Evolutionary conservation across 2,113 vertebrate genomes (phyloP), one percentile per base, ranked within the genome.

Genomic region (Puffinus mauretanicus): DNA sequence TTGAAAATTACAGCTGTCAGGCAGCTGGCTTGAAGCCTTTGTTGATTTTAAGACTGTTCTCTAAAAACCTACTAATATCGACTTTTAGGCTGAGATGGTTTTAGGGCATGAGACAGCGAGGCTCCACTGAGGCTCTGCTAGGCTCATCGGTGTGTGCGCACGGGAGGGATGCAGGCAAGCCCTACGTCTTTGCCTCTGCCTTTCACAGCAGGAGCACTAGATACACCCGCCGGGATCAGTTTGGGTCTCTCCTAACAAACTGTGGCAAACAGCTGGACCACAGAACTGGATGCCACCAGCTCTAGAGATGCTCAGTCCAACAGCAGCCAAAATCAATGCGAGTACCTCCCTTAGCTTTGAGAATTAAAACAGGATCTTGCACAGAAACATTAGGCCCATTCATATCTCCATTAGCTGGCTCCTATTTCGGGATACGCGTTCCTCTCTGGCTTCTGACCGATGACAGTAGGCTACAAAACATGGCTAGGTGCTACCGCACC

Each of bases 381-480:
- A 40, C 8, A 60, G n/a, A 89, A 89, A 49, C 6, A 38, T 66
- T 46, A 62, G 34, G 5, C 7, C 10, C 3, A 11, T 66, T 62
- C 32, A 21, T 46, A 42, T 29, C 25, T 80, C 36, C 10, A 11
- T 42, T 24, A 73, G 30, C 12, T 27, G 2, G 10, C 49, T 78
- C 16, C 7, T 90, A 0, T 62, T 94, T 85, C 1, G 2, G 30
- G 13, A 38, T 65, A 36, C 0, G 2, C 3, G 3, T 26, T 90
- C 40, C 27, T 62, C 47, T 67, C 54, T 46, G 57, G 44, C 12
- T 55, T 79, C 70, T 82, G 27, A 69, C 3, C 3, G 9, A 25
- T 57, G 65, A 42, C 30, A 57, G 12, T 13, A 61, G 40, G 27
- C 25, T 72, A 57, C 29, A 57, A 87, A 93, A 80, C 32, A 26